These are phyloP conservation scores for Parasteatoda tepidariorum DNA, from an alignment of 1,140 invertebrate genomes.

Conservation along the genomic window DNA sequence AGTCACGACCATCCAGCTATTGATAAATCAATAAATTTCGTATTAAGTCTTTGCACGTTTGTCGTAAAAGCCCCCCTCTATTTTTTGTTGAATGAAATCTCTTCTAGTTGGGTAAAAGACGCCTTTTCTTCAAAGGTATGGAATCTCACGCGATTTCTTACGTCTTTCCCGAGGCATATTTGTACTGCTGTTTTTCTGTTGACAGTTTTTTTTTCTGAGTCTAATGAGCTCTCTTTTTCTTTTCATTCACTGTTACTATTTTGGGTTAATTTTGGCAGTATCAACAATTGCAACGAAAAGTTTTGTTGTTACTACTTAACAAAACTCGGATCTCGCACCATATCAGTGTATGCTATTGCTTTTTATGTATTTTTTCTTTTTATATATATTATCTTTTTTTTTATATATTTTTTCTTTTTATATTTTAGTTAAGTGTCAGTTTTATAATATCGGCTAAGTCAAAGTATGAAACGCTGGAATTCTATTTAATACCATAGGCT, in stretches of 20 bases:
- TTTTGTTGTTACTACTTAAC: neutral
- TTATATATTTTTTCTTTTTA: too few relatives aligned
- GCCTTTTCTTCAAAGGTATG: neutral
- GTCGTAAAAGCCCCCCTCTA: neutral
- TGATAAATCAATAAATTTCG: constrained; percentile 2
- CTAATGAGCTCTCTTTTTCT: neutral
- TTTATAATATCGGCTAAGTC: too few relatives aligned
- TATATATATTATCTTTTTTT: too few relatives aligned
- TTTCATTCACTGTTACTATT: neutral
- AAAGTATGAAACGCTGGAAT: too few relatives aligned
- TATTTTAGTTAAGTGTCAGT: too few relatives aligned
- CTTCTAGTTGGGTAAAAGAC: neutral
- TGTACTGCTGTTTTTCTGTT: neutral
- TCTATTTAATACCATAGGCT: too few relatives aligned
- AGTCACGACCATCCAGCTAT: neutral
- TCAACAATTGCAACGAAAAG: neutral
- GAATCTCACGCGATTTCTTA: neutral
- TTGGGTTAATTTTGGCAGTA: neutral
- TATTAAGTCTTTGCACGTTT: neutral
- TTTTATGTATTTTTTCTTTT: too few relatives aligned
- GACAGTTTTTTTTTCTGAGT: neutral
- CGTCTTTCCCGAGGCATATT: neutral
- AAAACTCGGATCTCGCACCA: too few relatives aligned
- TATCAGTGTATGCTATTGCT: too few relatives aligned
- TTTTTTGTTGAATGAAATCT: neutral